A percentile compares a stretch with the other conserved stretches of the same genome.
These are phyloP conservation scores for Anastatus disparis DNA, from an alignment of 1,140 invertebrate species.

Conservation along the genomic window DNA sequence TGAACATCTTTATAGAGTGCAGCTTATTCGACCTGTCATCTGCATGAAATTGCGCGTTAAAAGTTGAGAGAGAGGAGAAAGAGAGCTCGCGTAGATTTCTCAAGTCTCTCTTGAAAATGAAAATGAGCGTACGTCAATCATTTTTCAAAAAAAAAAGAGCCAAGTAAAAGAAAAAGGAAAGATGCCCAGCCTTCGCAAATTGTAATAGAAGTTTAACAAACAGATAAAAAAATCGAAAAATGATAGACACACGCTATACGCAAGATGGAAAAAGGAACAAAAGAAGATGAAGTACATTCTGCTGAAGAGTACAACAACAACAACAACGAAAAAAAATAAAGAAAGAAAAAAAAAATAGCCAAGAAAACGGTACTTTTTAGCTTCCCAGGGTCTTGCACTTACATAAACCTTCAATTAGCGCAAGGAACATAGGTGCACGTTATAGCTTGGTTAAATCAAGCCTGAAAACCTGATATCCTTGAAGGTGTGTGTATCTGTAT, in stretches of 20 bases:
- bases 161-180: too few relatives aligned
- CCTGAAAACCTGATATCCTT: slow-evolving; percentile 49
- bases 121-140: background rate
- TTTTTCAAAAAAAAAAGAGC: background rate
- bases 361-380: too few relatives aligned
- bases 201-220: slow-evolving; percentile 4
- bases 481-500: slow-evolving; percentile 13
- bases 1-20: background rate
- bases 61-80: background rate
- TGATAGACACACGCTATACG: too few relatives aligned
- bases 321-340: too few relatives aligned
- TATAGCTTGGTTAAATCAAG: slow-evolving; percentile 45
- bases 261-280: background rate
- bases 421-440: too few relatives aligned
- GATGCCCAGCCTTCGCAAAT: background rate
- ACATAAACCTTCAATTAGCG: slow-evolving; percentile 51
- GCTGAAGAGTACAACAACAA: too few relatives aligned
- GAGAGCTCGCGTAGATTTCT: too few relatives aligned
- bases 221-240: too few relatives aligned
- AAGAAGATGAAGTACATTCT: too few relatives aligned
- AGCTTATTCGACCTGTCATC: background rate
- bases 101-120: background rate
- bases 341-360: background rate
- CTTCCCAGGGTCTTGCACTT: background rate
- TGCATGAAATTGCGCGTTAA: background rate